Evolutionary conservation across 2,113 vertebrate genomes (phyloP).

Genomic region (Corvus hawaiiensis): DNA sequence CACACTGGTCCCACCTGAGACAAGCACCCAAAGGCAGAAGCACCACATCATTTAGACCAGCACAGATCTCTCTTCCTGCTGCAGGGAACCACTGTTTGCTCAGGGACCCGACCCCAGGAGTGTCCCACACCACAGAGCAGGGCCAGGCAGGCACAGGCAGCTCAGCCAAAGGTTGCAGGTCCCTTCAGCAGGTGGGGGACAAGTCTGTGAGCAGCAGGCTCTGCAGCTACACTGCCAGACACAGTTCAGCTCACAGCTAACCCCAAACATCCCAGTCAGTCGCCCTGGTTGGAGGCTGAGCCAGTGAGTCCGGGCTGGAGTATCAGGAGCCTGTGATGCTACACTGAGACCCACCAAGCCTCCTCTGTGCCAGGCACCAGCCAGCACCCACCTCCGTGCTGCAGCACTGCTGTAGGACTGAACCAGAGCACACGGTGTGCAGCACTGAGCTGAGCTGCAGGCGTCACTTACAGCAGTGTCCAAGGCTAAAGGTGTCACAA

Average conservation of each 20-base stretch:
- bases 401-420: neutral
- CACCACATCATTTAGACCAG: neutral
- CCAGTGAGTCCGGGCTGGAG: neutral
- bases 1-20: neutral
- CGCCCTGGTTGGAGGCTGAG: neutral
- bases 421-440: neutral
- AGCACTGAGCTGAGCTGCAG: neutral
- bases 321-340: neutral
- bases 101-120: neutral
- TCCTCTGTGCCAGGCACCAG: neutral
- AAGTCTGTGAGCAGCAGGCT: neutral
- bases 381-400: neutral
- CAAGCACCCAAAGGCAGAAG: neutral
- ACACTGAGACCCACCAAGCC: neutral
- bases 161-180: neutral
- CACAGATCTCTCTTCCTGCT: neutral
- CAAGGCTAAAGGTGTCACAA: neutral
- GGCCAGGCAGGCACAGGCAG: neutral
- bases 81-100: neutral
- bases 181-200: neutral
- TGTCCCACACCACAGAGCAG: fast-evolving
- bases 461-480: neutral
- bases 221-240: neutral
- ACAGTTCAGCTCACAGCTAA: neutral
- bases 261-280: fast-evolving